Conservation (phyloP, 2,797 vertebrate genomes). For the Loris lydekkerianus region DNA sequence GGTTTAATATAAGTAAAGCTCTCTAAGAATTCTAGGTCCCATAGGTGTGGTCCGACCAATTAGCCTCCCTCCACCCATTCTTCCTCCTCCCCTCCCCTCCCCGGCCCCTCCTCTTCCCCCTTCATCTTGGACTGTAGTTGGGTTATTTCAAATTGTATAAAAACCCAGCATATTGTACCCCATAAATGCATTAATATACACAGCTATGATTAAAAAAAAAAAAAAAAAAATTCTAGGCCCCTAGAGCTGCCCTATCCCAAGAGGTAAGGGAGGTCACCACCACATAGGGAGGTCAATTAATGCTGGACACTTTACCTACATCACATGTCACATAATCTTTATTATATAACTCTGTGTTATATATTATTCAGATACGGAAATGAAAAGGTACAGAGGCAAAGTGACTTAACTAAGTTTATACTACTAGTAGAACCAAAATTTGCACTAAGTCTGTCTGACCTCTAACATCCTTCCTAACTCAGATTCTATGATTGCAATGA, state of each 20-base stretch:
- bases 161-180: no score
- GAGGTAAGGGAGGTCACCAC: neutral
- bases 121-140: no score
- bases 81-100: no score
- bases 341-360: neutral
- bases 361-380: conserved; percentile 17
- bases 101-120: no score
- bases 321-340: conserved; percentile 4
- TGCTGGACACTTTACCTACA: neutral
- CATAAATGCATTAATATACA: no score
- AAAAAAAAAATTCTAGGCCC: neutral
- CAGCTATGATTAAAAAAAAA: no score
- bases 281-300: neutral
- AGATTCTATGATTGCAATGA: neutral
- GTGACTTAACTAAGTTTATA: neutral
- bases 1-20: neutral
- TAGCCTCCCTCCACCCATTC: no score
- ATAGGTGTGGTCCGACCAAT: no score
- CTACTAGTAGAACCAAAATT: neutral
- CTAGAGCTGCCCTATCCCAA: neutral
- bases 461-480: conserved; percentile 5
- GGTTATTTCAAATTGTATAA: no score
- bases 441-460: neutral
- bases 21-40: neutral
- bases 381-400: neutral